These are phyloP conservation scores for Camponotus pennsylvanicus DNA, from an alignment of 1,140 invertebrate species.

Conservation along the genomic window DNA sequence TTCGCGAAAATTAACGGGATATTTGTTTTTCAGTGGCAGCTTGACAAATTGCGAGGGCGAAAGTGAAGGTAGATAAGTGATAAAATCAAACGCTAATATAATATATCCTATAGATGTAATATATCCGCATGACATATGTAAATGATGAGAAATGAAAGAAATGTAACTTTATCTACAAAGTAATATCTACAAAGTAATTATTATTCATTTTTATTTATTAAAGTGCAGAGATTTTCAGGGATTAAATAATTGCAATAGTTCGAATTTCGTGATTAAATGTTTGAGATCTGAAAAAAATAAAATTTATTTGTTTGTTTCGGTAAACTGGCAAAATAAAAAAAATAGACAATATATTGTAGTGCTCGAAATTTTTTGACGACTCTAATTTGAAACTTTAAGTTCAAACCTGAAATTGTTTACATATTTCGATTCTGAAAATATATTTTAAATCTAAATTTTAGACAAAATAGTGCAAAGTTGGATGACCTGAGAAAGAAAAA, in stretches of 20 bases:
- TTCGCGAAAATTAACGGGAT: conserved; percentile 36
- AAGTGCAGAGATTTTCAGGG: background rate
- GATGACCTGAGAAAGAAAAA: background rate
- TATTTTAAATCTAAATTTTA: background rate
- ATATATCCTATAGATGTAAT: background rate
- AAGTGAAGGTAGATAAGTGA: conserved; percentile 39
- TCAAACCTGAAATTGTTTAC: background rate
- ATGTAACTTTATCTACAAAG: background rate
- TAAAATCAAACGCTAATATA: conserved; percentile 20
- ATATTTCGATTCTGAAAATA: background rate
- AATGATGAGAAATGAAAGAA: conserved; percentile 24
- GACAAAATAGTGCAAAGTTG: background rate
- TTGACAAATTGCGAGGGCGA: conserved; percentile 34
- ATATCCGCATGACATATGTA: background rate
- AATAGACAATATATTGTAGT: background rate
- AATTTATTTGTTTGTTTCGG: background rate
- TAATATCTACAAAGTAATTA: background rate
- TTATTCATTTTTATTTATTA: conserved; percentile 7
- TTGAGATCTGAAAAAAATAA: background rate
- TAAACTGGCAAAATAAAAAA: background rate
- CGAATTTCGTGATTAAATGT: background rate
- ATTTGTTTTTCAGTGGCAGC: conserved; percentile 45
- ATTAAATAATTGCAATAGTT: conserved; percentile 2
- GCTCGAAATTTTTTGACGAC: background rate
- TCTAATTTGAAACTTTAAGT: background rate